Evolutionary conservation across 1,140 invertebrate species (phyloP).

Genomic region (Scaptodrosophila lebanonensis): DNA sequence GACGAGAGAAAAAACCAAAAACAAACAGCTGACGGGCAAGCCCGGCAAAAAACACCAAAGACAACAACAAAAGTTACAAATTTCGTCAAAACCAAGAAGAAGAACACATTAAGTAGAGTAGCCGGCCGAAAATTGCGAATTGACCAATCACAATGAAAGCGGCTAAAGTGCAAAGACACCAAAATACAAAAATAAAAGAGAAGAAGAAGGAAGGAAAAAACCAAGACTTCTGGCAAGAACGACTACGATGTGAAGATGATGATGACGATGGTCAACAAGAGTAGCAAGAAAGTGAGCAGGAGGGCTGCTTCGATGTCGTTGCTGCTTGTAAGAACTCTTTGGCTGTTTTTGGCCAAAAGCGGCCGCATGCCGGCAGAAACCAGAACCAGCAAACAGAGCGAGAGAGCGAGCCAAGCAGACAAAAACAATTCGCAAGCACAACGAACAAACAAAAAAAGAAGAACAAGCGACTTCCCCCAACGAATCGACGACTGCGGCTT

Average conservation of each 20-base stretch:
- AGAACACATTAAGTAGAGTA: no score
- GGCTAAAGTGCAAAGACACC: neutral
- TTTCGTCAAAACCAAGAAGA: conserved; percentile 42
- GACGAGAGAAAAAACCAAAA: conserved; percentile 33
- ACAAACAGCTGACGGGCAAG: conserved; percentile 61
- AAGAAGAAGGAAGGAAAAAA: no score
- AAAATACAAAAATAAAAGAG: neutral
- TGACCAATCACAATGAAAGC: neutral
- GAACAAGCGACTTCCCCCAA: neutral
- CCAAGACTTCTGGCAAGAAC: no score
- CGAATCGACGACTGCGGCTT: conserved; percentile 43
- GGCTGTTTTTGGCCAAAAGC: conserved; percentile 47
- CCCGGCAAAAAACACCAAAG: conserved; percentile 43
- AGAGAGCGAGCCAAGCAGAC: conserved; percentile 30
- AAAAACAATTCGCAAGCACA: conserved; percentile 62
- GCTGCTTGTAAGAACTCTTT: conserved; percentile 34
- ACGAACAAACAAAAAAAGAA: conserved; percentile 10
- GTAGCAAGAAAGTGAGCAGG: no score
- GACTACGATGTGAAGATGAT: no score
- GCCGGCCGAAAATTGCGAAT: no score
- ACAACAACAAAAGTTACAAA: conserved; percentile 47
- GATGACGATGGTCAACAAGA: no score
- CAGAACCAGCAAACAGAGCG: conserved; percentile 41
- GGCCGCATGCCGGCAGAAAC: conserved; percentile 39
- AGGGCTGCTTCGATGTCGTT: no score